phyloP scores from a whole-genome alignment of 2,888 invertebrate genomes.

The Idaea dimidiata region DNA sequence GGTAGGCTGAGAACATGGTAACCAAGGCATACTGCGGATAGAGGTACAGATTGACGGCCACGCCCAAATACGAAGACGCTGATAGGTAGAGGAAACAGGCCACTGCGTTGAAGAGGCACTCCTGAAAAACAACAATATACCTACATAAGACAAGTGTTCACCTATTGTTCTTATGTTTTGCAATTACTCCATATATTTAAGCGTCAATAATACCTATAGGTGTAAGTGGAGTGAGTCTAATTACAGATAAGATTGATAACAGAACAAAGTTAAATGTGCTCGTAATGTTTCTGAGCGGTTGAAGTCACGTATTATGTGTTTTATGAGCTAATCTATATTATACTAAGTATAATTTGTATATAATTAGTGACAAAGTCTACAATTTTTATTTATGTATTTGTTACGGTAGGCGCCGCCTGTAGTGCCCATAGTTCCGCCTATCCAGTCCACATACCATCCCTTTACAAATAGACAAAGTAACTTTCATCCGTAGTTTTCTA shows the following conservation, averaged over 20 bases:
- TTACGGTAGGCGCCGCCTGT: too few species aligned
- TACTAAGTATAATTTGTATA: too few species aligned
- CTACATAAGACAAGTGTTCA: not conserved
- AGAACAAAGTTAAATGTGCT: not conserved
- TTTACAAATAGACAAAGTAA: too few species aligned
- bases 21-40: conserved; percentile 86
- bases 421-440: too few species aligned
- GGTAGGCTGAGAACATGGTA: conserved; percentile 90
- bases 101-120: conserved; percentile 88
- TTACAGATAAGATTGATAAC: not conserved
- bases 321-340: too few species aligned
- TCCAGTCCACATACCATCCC: too few species aligned
- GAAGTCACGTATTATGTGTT: not conserved
- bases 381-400: too few species aligned
- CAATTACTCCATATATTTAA: not conserved
- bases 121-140: conserved; percentile 76
- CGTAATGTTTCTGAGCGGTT: not conserved
- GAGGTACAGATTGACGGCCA: conserved; percentile 88
- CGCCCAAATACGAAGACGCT: conserved; percentile 89
- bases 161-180: not conserved
- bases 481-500: too few species aligned
- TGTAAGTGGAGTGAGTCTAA: not conserved
- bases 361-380: too few species aligned
- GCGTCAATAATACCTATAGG: not conserved
- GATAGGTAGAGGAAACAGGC: conserved; percentile 90